Percentiles rank a stretch among this genome's conserved stretches.
Evolutionary conservation across 2,113 vertebrate species (phyloP).

Genomic region (Catharus bicknelli): DNA sequence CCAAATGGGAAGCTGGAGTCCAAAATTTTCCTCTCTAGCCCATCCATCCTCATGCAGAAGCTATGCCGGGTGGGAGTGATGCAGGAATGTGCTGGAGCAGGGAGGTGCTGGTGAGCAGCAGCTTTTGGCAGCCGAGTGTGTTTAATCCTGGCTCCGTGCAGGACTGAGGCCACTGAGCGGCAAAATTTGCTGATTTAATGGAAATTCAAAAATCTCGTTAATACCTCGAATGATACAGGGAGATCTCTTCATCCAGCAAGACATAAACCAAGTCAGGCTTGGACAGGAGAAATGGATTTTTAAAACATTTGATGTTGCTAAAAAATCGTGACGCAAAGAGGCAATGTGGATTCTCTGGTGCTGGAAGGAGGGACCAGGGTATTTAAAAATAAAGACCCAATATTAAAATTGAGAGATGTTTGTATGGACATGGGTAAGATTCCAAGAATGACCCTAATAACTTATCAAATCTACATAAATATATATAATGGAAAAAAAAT

Average conservation of each 20-base stretch:
- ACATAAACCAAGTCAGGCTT: background rate
- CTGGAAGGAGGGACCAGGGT: background rate
- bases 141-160: background rate
- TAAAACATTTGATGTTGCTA: background rate
- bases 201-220: conserved; percentile 30
- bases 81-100: fast-evolving
- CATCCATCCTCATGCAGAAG: background rate
- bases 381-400: background rate
- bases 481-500: too few relatives aligned
- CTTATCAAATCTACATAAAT: background rate
- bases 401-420: background rate
- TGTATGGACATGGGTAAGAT: background rate
- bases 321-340: background rate
- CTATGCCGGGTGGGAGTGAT: fast-evolving
- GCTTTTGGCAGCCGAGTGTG: background rate
- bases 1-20: background rate
- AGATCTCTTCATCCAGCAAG: background rate
- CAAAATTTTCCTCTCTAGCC: background rate
- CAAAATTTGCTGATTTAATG: conserved; percentile 25
- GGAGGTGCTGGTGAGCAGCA: background rate
- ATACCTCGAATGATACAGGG: background rate
- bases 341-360: background rate
- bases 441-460: background rate
- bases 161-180: background rate
- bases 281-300: background rate